Conservation (phyloP, 2,888 invertebrate genomes). For the Sphaeridia pumilis region DNA sequence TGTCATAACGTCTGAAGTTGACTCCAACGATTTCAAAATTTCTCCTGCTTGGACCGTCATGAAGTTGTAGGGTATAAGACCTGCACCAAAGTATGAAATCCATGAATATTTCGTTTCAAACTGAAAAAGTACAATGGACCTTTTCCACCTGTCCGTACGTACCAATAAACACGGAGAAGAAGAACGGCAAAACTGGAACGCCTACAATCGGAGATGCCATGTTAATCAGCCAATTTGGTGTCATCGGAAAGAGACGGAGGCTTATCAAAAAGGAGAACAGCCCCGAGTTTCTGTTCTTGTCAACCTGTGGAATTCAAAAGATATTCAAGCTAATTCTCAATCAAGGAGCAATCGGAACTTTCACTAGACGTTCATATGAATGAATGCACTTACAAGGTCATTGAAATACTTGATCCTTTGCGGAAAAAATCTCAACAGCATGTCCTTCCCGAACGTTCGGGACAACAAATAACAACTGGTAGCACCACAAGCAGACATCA, state of each 20-base stretch:
- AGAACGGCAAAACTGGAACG: conserved; percentile 47
- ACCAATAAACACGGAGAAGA: conserved; percentile 49
- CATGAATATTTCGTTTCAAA: too few species aligned
- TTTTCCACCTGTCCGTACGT: too few species aligned
- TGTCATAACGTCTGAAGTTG: conserved; percentile 44
- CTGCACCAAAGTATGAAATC: too few species aligned
- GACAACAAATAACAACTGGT: conserved; percentile 47
- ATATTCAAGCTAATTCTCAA: too few species aligned
- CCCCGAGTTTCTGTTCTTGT: conserved; percentile 40
- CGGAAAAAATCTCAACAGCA: conserved; percentile 41
- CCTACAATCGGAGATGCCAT: conserved; percentile 47
- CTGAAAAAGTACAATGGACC: too few species aligned
- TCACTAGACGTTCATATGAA: neutral
- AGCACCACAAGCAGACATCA: conserved; percentile 47
- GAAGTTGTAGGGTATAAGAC: conserved; percentile 51
- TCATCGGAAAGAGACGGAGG: conserved; percentile 49
- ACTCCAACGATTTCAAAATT: conserved; percentile 44
- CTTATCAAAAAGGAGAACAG: conserved; percentile 48
- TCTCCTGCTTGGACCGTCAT: conserved; percentile 49
- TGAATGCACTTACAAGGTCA: conserved; percentile 41
- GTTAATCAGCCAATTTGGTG: conserved; percentile 52
- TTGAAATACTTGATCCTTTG: conserved; percentile 40
- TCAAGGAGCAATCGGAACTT: neutral
- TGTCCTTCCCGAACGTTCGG: conserved; percentile 40
- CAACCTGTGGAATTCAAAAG: too few species aligned